A percentile compares a stretch with the other conserved stretches of the same genome.
Conservation (phyloP, 2,797 vertebrate species). For the Premnoplex brunnescens region DNA sequence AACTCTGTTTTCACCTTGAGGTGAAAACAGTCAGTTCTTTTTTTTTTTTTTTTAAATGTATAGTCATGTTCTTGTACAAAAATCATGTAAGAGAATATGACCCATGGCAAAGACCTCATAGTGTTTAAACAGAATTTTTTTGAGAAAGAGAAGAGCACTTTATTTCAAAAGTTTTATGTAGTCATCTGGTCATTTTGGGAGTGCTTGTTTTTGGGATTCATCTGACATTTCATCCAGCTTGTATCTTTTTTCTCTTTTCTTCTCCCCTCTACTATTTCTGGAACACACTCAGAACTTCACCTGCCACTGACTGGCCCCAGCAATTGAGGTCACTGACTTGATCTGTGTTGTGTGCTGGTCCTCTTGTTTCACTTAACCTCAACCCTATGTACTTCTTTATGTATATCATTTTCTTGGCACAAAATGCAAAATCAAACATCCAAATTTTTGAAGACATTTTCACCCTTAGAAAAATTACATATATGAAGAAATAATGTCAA, state of each 20-base stretch:
- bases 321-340: neutral
- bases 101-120: rapidly evolving
- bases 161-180: neutral
- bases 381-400: too few relatives aligned
- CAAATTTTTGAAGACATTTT: neutral
- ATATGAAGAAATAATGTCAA: neutral
- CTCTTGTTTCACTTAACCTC: neutral
- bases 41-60: neutral
- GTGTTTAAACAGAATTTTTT: neutral
- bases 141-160: neutral
- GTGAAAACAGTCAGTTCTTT: neutral
- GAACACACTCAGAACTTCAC: neutral
- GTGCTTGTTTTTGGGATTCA: neutral
- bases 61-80: neutral
- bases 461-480: neutral
- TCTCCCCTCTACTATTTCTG: neutral
- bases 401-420: neutral
- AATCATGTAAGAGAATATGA: neutral
- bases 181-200: neutral
- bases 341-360: neutral
- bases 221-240: neutral
- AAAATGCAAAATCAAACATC: neutral
- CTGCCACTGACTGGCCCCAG: neutral
- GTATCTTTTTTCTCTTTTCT: neutral
- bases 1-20: neutral